Evolutionary conservation across 2,888 invertebrate species (phyloP).

Genomic region (Synanthedon vespiformis): DNA sequence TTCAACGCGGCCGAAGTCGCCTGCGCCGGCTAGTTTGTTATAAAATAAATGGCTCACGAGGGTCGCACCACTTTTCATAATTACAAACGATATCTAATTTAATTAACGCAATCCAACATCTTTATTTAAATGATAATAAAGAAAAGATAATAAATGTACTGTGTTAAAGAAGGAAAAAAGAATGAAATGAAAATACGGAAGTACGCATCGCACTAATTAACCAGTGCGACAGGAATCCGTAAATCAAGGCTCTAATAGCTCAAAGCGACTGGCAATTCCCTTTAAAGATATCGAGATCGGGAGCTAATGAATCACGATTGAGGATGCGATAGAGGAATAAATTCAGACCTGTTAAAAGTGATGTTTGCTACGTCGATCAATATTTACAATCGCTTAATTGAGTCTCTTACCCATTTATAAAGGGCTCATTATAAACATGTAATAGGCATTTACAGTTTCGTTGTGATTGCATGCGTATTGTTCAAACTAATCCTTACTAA

Average conservation of each 20-base stretch:
- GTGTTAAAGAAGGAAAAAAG: neutral
- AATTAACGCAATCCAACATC: too few species aligned
- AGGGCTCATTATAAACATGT: too few species aligned
- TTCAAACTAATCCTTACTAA: too few species aligned
- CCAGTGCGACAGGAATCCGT: conserved; percentile 18
- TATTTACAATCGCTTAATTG: conserved; percentile 2
- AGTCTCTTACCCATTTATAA: neutral
- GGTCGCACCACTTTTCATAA: too few species aligned
- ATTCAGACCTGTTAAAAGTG: neutral
- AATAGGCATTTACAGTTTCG: too few species aligned
- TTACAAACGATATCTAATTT: too few species aligned
- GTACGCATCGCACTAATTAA: conserved; percentile 3
- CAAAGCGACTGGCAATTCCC: conserved; percentile 38
- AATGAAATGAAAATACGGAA: neutral
- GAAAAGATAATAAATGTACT: neutral
- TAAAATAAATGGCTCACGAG: too few species aligned
- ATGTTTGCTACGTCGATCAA: neutral
- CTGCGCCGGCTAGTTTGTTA: too few species aligned
- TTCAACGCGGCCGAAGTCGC: too few species aligned
- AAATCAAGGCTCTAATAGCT: conserved; percentile 34
- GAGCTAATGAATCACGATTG: conserved; percentile 26
- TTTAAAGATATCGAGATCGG: conserved; percentile 27
- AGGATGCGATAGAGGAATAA: neutral
- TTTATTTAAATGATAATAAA: too few species aligned
- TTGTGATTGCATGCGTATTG: too few species aligned